Percentiles rank a stretch among this genome's conserved stretches.
Conservation (phyloP, 2,888 invertebrate genomes). For the Microdon myrmicae region DNA sequence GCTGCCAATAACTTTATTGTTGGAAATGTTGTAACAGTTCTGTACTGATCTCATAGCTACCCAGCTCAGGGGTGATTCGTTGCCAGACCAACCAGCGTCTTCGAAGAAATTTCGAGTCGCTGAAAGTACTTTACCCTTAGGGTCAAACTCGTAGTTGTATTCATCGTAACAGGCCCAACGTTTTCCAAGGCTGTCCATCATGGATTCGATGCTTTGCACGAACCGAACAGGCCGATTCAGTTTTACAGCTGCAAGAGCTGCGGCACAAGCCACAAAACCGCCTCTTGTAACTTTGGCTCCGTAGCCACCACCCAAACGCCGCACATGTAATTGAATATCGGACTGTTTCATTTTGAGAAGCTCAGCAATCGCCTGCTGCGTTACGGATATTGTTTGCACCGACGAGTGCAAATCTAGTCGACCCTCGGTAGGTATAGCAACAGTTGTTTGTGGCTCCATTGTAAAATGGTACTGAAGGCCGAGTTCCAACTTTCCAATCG, state of each 20-base stretch:
- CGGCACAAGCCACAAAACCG: constrained; percentile 71
- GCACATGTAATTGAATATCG: constrained; percentile 76
- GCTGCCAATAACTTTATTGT: constrained; percentile 75
- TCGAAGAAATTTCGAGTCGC: constrained; percentile 70
- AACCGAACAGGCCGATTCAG: constrained; percentile 76
- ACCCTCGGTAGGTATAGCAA: constrained; percentile 77
- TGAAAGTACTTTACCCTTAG: constrained; percentile 75
- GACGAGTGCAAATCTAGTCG: constrained; percentile 75
- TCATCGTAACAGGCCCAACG: constrained; percentile 72
- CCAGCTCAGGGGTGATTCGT: constrained; percentile 68
- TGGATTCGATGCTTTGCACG: constrained; percentile 76
- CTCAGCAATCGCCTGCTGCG: constrained; percentile 71
- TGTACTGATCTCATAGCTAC: constrained; percentile 59
- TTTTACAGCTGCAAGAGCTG: constrained; percentile 75
- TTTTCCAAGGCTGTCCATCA: constrained; percentile 78
- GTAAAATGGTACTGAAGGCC: constrained; percentile 79
- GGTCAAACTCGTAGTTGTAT: constrained; percentile 75
- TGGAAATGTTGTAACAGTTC: constrained; percentile 75
- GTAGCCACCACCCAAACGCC: constrained; percentile 83
- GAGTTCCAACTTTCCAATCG: constrained; percentile 69
- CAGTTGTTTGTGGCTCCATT: constrained; percentile 79
- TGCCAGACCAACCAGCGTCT: constrained; percentile 70
- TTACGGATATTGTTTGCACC: constrained; percentile 74
- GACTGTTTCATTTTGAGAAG: constrained; percentile 71
- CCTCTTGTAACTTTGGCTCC: constrained; percentile 80